A percentile compares a stretch with the other conserved stretches of the same genome.
These are phyloP conservation scores for Tipula unca DNA, from an alignment of 2,888 invertebrate genomes.

Conservation along the genomic window DNA sequence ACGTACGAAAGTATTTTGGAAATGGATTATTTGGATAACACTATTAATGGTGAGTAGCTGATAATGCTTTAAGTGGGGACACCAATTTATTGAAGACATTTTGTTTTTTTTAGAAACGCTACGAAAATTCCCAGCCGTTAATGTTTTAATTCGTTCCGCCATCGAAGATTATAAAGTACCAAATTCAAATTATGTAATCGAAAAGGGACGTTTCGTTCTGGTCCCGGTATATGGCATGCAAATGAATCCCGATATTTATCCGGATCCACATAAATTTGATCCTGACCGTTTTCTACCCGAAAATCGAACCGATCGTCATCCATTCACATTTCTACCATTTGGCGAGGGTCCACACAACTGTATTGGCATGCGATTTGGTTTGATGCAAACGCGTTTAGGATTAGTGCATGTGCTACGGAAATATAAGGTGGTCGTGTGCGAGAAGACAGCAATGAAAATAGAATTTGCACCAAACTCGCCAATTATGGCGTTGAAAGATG, in stretches of 20 bases:
- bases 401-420: constrained; percentile 29
- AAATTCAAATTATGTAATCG: constrained; percentile 27
- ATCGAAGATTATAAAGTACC: constrained; percentile 33
- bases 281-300: constrained; percentile 35
- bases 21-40: constrained; percentile 42
- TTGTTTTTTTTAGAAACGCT: constrained; percentile 34
- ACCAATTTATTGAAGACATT: constrained; percentile 31
- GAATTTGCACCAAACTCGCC: not conserved
- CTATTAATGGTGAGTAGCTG: constrained; percentile 39
- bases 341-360: constrained; percentile 37
- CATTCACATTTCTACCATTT: constrained; percentile 34
- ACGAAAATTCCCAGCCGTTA: constrained; percentile 42
- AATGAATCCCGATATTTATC: constrained; percentile 33
- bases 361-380: constrained; percentile 37
- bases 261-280: constrained; percentile 35
- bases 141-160: constrained; percentile 40
- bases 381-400: constrained; percentile 36
- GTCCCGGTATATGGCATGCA: constrained; percentile 33
- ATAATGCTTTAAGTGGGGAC: too few relatives aligned
- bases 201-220: constrained; percentile 29
- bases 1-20: constrained; percentile 42
- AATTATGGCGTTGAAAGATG: constrained; percentile 3
- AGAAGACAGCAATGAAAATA: constrained; percentile 1
- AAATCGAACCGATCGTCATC: constrained; percentile 29
- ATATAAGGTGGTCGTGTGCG: not conserved